A percentile compares a stretch with the other conserved stretches of the same genome.
phyloP scores from a whole-genome alignment of 2,888 invertebrate species.

The Pecten maximus region DNA sequence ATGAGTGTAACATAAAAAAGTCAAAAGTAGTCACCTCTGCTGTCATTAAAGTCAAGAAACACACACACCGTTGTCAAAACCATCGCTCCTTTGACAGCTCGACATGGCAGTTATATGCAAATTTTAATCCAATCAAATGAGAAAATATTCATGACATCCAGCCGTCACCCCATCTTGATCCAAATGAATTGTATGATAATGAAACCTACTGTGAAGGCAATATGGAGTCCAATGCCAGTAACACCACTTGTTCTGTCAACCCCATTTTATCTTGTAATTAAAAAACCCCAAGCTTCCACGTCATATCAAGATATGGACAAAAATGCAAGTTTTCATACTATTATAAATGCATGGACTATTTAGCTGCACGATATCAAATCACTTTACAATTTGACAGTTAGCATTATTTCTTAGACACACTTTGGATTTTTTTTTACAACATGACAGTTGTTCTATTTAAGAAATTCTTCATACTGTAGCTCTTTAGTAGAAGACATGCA shows the following conservation, averaged over 20 bases:
- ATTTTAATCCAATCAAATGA: slow-evolving; percentile 35
- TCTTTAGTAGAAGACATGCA: not conserved
- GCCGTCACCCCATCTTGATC: slow-evolving; percentile 35
- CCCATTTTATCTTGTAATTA: slow-evolving; percentile 24
- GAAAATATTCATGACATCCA: slow-evolving; percentile 35
- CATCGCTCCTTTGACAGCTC: slow-evolving; percentile 4
- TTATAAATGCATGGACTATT: slow-evolving; percentile 28
- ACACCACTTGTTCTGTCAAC: not conserved
- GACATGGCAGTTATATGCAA: slow-evolving; percentile 33
- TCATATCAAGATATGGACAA: slow-evolving; percentile 18
- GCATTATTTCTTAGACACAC: not conserved
- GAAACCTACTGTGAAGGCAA: not conserved
- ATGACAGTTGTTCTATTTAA: slow-evolving; percentile 17
- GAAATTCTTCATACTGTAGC: not conserved
- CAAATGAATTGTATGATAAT: slow-evolving; percentile 35
- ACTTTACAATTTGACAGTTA: slow-evolving; percentile 13
- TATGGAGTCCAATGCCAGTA: not conserved
- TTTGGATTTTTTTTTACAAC: not conserved
- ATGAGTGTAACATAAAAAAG: slow-evolving; percentile 30
- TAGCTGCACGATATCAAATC: slow-evolving; percentile 19
- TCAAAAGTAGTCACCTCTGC: slow-evolving; percentile 22
- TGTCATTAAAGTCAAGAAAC: slow-evolving; percentile 33
- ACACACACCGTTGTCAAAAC: slow-evolving; percentile 27
- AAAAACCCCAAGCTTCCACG: not conserved
- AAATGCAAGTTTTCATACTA: not conserved